Percentiles rank a stretch among this genome's conserved stretches.
These are phyloP conservation scores for Leuciscus idus DNA, from an alignment of 2,113 vertebrate genomes.

Conservation along the genomic window DNA sequence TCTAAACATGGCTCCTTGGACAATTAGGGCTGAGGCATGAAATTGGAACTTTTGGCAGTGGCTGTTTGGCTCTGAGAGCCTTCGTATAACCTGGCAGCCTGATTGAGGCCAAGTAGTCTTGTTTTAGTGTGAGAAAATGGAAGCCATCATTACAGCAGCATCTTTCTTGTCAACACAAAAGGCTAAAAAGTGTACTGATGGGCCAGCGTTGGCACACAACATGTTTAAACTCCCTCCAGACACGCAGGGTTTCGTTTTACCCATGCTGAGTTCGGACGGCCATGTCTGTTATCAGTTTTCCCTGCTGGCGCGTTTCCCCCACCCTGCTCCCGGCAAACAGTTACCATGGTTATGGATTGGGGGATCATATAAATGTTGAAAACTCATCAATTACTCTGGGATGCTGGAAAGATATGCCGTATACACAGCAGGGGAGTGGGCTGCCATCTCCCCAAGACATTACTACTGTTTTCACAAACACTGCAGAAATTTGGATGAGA, in stretches of 20 bases:
- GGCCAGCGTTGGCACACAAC: conserved; percentile 13
- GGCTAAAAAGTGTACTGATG: background rate
- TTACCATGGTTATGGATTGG: conserved; percentile 66
- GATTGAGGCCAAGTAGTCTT: conserved; percentile 9
- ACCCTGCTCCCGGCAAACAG: conserved; percentile 58
- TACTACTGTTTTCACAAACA: conserved; percentile 59
- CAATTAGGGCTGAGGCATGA: conserved; percentile 40
- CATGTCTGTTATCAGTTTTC: conserved; percentile 63
- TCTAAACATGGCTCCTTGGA: conserved; percentile 38
- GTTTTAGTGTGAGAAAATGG: conserved; percentile 28
- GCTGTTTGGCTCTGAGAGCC: conserved; percentile 28
- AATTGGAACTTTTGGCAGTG: conserved; percentile 39
- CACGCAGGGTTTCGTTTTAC: conserved; percentile 19
- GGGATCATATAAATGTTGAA: conserved; percentile 64
- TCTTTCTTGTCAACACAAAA: conserved; percentile 41
- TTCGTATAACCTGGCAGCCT: background rate
- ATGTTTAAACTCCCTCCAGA: conserved; percentile 28
- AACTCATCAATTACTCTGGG: conserved; percentile 66
- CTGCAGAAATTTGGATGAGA: conserved; percentile 61
- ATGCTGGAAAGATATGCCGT: conserved; percentile 48
- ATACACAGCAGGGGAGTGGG: conserved; percentile 64
- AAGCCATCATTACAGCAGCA: conserved; percentile 31
- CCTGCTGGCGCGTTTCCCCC: conserved; percentile 31
- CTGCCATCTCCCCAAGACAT: conserved; percentile 51
- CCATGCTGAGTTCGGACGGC: conserved; percentile 55